A percentile compares a stretch with the other conserved stretches of the same genome.
Evolutionary conservation across 2,797 vertebrate genomes (phyloP).

Genomic region (Remorina albescens): DNA sequence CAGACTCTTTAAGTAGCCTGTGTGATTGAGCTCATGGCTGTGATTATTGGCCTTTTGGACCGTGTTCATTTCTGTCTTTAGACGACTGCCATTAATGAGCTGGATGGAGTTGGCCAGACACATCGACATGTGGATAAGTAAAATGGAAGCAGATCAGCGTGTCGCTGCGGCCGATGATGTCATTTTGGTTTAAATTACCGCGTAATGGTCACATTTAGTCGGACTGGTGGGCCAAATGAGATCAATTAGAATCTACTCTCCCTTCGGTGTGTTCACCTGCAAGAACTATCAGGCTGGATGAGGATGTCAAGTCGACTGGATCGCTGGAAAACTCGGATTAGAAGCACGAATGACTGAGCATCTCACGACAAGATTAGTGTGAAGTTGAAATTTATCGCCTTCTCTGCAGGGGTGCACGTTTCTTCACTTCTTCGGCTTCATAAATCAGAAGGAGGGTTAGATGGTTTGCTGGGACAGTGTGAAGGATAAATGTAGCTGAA

Average conservation of each 20-base stretch:
- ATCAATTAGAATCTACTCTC: conserved; percentile 12
- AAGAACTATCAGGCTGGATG: background rate
- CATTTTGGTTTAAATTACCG: conserved; percentile 29
- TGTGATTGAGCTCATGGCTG: conserved; percentile 35
- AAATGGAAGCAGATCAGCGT: conserved; percentile 40
- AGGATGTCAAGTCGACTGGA: background rate
- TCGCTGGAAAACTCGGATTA: background rate
- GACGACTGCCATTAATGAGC: conserved; percentile 38
- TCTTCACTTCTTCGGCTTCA: conserved; percentile 9
- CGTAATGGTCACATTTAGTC: conserved; percentile 23
- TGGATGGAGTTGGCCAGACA: conserved; percentile 31
- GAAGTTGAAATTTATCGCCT: background rate
- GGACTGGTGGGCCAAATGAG: conserved; percentile 7
- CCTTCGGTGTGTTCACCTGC: background rate
- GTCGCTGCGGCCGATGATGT: conserved; percentile 34
- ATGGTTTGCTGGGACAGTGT: background rate
- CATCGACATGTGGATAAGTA: conserved; percentile 33
- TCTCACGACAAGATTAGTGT: conserved; percentile 21
- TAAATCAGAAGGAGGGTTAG: conserved; percentile 7
- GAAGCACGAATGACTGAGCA: conserved; percentile 1
- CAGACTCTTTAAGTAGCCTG: conserved; percentile 7
- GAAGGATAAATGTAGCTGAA: background rate
- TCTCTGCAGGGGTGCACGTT: background rate
- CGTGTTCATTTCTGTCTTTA: conserved; percentile 68
- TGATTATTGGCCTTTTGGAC: conserved; percentile 40